Base-by-base conservation (phyloP, 2,113 vertebrate species). In the Odontophorus gujanensis region DNA sequence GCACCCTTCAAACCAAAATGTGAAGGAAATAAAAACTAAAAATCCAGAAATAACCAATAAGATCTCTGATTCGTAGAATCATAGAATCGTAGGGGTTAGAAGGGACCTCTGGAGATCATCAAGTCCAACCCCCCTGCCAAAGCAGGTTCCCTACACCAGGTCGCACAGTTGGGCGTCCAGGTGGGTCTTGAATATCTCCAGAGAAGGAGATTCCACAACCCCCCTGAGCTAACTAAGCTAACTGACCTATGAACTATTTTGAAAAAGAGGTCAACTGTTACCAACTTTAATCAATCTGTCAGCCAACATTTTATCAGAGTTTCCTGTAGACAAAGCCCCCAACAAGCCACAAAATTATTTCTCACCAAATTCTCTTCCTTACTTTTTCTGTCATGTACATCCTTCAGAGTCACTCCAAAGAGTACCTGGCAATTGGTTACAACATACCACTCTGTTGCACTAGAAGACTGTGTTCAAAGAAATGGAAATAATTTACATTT, bases 401-500 rank as follows among this genome's bases (percentile, higher is more conserved):
- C 7, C 22, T 48, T 43, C 32, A 16, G 19, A 73, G 34, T 38
- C 20, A 18, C 40, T 83, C 25, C 19, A 90, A 83, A 53, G 30
- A 69, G 2, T 51, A 4, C n/a, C 7, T 18, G 65, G 50, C 66
- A 69, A 66, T 11, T 55, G 8, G 9, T 30, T 84, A 4, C 20
- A 20, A 63, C 21, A 69, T 6, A 7, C 38, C 10, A 42, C 3
- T 1, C 8, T 40, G 14, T 32, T 77, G 10, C 2, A 1, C 20
- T 77, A 51, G 6, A 74, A 24, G 32, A 45, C 21, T 84, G n/a
- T 38, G 10, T 75, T 84, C 30, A 72, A 75, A 84, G 34, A 17
- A 91, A 61, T 32, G 10, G 40, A 87, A 93, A 26, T 5, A 62
- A 63, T 67, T 58, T 74, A 81, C 26, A n/a, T 61, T 80, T 73